These are phyloP conservation scores for Merodon equestris DNA, from an alignment of 2,888 invertebrate genomes.

Conservation along the genomic window DNA sequence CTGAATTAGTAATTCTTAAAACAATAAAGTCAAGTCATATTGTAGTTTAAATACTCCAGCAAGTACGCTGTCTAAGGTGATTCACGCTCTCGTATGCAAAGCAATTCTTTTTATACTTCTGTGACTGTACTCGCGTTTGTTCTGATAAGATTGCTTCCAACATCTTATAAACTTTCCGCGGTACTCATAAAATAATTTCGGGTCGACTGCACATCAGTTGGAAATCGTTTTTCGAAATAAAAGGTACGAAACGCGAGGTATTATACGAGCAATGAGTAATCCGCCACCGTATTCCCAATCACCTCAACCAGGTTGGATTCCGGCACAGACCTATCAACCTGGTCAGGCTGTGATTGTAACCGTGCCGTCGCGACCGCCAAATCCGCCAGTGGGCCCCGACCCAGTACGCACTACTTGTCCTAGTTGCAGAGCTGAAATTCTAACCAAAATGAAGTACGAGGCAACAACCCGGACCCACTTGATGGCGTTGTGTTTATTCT, in stretches of 20 bases:
- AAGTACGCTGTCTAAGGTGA: too few species aligned
- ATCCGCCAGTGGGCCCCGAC: slow-evolving; percentile 74
- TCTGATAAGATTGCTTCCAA: background rate
- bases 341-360: slow-evolving; percentile 5
- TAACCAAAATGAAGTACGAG: slow-evolving; percentile 43
- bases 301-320: slow-evolving; percentile 34
- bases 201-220: slow-evolving; percentile 3
- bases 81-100: too few species aligned
- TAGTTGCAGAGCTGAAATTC: slow-evolving; percentile 74
- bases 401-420: slow-evolving; percentile 78
- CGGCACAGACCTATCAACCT: slow-evolving; percentile 10
- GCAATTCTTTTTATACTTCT: too few species aligned
- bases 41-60: too few species aligned
- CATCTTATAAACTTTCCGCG: background rate
- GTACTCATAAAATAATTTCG: background rate
- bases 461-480: slow-evolving; percentile 61
- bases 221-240: background rate
- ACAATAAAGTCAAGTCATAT: too few species aligned
- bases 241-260: background rate
- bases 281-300: slow-evolving; percentile 11
- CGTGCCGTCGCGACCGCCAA: background rate
- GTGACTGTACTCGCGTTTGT: too few species aligned
- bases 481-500: slow-evolving; percentile 58
- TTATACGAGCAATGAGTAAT: slow-evolving; percentile 1
- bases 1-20: too few species aligned